phyloP scores from a whole-genome alignment of 2,797 vertebrate species.

The Toxotes lorentzi region DNA sequence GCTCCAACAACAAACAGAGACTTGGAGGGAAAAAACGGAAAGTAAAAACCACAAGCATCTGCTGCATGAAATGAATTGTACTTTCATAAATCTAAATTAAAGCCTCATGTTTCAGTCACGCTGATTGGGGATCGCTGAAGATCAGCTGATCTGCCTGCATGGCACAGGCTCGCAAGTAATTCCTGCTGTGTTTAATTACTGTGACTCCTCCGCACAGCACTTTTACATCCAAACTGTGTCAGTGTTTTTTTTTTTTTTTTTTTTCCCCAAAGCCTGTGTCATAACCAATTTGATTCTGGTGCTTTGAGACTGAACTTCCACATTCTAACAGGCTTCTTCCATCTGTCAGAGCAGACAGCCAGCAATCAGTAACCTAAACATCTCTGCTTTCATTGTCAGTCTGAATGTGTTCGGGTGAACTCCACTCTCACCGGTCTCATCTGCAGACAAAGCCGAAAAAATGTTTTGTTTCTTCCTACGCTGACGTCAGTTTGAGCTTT shows the following conservation, averaged over 20 bases:
- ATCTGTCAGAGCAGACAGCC: neutral
- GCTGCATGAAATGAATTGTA: neutral
- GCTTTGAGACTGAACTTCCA: neutral
- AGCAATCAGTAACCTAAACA: neutral
- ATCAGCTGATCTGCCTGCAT: neutral
- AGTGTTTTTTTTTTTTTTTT: neutral
- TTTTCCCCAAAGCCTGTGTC: neutral
- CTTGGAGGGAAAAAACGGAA: neutral
- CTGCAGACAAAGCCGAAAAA: neutral
- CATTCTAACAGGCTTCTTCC: neutral
- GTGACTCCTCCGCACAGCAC: neutral
- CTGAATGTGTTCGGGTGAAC: neutral
- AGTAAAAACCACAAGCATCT: neutral
- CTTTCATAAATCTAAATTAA: neutral
- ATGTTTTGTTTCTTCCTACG: neutral
- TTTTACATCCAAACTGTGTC: neutral
- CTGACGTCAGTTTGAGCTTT: neutral
- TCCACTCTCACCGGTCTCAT: neutral
- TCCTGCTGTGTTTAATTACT: conserved; percentile 13
- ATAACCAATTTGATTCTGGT: neutral
- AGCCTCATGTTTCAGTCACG: neutral
- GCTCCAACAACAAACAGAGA: neutral
- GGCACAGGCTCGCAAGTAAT: neutral
- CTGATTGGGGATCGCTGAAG: neutral
- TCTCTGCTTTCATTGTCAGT: neutral